Conservation (phyloP, 2,888 invertebrate genomes). For the Agapetus fuscipes region DNA sequence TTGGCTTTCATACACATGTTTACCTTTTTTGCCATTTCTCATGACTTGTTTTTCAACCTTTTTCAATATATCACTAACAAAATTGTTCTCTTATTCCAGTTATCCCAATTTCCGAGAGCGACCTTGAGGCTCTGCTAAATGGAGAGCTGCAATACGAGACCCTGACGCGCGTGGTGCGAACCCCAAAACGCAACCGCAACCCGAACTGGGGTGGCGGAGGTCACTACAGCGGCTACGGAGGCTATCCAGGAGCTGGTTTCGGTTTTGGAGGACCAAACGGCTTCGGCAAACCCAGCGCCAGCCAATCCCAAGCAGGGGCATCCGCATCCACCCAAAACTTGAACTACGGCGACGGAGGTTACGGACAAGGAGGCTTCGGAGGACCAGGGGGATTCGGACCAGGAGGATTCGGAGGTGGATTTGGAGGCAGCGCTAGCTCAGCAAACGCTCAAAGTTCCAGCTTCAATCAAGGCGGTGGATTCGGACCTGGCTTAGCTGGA, state of each 20-base stretch:
- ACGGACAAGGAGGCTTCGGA: conserved; percentile 8
- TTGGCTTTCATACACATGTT: too few relatives aligned
- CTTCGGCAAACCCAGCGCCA: conserved; percentile 4
- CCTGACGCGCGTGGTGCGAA: conserved; percentile 1
- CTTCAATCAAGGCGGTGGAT: conserved; percentile 19
- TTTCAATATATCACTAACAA: neutral
- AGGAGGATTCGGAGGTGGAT: conserved; percentile 13
- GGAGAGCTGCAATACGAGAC: conserved; percentile 3
- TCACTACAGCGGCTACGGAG: conserved; percentile 2
- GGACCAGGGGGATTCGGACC: conserved; percentile 7
- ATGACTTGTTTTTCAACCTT: too few relatives aligned
- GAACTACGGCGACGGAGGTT: conserved; percentile 11
- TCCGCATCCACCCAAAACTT: conserved; percentile 7
- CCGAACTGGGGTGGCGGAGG: conserved; percentile 1
- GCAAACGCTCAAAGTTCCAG: conserved; percentile 18
- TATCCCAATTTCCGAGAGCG: conserved; percentile 17
- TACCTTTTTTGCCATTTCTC: too few relatives aligned
- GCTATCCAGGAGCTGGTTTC: conserved; percentile 1
- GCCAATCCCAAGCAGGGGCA: conserved; percentile 9
- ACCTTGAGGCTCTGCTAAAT: conserved; percentile 11
- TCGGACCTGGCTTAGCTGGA: conserved; percentile 8
- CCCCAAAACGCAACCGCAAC: conserved; percentile 13
- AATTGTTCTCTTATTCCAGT: conserved; percentile 10
- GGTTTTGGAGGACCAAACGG: conserved; percentile 6
- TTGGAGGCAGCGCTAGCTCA: conserved; percentile 15